Conservation (phyloP, 2,888 invertebrate genomes). For the Xylota sylvarum region DNA sequence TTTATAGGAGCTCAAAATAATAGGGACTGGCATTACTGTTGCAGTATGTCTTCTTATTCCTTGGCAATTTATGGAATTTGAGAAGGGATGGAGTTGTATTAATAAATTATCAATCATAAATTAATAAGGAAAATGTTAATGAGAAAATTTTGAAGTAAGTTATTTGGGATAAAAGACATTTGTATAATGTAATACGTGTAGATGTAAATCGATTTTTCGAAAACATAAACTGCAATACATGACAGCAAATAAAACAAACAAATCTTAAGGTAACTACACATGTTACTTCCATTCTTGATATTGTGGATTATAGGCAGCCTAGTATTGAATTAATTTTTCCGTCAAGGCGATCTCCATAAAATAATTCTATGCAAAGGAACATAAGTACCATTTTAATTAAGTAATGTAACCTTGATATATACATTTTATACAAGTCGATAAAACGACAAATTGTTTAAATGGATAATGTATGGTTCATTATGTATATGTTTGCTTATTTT, state of each 20-base stretch:
- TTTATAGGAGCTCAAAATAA: background rate
- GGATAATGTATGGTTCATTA: no score
- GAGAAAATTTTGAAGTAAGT: background rate
- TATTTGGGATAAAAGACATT: background rate
- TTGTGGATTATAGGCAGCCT: no score
- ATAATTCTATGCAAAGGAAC: no score
- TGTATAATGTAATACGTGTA: background rate
- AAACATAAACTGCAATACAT: background rate
- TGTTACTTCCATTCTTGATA: background rate
- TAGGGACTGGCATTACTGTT: slow-evolving; percentile 36
- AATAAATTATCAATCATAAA: slow-evolving; percentile 40
- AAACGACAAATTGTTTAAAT: no score
- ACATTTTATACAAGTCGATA: no score
- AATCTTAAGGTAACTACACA: slow-evolving; percentile 3
- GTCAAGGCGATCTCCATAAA: no score
- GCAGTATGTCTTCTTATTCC: background rate
- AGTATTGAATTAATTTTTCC: no score
- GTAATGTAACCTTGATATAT: no score
- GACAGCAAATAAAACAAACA: background rate
- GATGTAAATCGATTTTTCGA: slow-evolving; percentile 46
- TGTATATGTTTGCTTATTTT: no score
- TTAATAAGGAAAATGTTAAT: background rate
- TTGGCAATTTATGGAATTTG: slow-evolving; percentile 11
- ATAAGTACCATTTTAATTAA: no score
- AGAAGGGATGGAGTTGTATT: slow-evolving; percentile 13